Evolutionary conservation across 2,797 vertebrate genomes (phyloP), one percentile per base, ranked within the genome.

Genomic region (Poecile montanus): DNA sequence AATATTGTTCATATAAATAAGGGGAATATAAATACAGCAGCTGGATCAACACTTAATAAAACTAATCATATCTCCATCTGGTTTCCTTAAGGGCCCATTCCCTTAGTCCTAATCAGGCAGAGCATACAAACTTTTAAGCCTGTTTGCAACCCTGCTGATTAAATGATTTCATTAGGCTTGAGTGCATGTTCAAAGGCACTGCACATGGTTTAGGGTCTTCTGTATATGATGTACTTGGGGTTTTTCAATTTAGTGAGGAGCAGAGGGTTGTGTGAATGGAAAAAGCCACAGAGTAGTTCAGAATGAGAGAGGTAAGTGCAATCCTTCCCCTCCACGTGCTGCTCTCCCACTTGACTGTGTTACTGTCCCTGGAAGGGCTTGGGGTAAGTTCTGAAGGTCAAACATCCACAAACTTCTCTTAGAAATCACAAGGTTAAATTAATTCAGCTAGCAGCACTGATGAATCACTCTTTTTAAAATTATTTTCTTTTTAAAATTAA

Each of bases 31-130:
- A 95, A 96, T 91, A 68, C 93, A 90, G 93, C 95, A 93, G 85
- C 88, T 96, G 91, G 85, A 93, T 94, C 95, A 93, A 82, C 95
- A 94, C 83, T 94, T 91, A 94, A 97, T 97, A 96, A 93, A 96
- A 94, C 93, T 93, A 96, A 94, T 96, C 88, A 94, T 88, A 83
- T 77, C 95, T 94, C 88, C 80, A 91, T 94, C 85, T 96, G 88
- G 83, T 79, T 95, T 91, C 84, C 94, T 95, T 62, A 72, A 91
- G 90, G 95, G 83, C 88, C 96, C 77, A 72, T 95, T 94, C 71
- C 77, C 90, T 79, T 91, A 91, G 88, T 88, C 89, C 85, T 94
- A 93, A 96, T 97, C 95, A 95, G 86, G 85, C 71, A 91, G 30
- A 91, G 90, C 95, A 72, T 27, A 53, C 88, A 88, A 94, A 96